phyloP scores from a whole-genome alignment of 2,113 vertebrate species.

The Nesoenas mayeri region DNA sequence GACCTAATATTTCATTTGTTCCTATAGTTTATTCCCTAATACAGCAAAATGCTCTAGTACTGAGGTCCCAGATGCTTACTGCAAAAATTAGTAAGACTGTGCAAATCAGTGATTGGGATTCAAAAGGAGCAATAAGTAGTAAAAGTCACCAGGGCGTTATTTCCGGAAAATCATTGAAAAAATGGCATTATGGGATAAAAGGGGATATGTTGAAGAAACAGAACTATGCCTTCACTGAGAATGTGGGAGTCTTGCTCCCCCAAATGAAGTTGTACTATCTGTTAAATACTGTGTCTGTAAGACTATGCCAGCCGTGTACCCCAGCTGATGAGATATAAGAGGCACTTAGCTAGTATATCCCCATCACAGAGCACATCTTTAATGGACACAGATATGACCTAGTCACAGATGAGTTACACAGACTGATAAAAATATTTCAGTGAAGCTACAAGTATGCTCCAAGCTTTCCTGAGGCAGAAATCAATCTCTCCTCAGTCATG shows the following conservation, averaged over 20 bases:
- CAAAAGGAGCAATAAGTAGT: background rate
- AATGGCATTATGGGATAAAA: background rate
- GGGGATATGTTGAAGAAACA: background rate
- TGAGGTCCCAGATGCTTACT: background rate
- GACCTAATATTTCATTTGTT: background rate
- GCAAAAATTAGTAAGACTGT: background rate
- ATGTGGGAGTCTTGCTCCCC: background rate
- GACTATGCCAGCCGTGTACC: background rate
- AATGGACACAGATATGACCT: background rate
- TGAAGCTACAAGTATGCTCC: background rate
- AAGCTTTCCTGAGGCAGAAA: slow-evolving; percentile 53
- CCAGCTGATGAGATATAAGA: background rate
- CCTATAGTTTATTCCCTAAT: background rate
- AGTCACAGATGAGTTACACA: background rate
- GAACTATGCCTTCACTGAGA: background rate
- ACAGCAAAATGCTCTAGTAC: background rate
- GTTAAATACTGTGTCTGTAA: background rate
- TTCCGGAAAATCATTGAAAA: background rate
- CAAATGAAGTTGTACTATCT: background rate
- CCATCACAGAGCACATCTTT: background rate
- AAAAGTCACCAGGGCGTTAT: background rate
- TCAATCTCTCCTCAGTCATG: slow-evolving; percentile 11
- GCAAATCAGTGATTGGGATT: background rate
- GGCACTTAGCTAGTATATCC: background rate
- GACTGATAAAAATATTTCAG: background rate